Evolutionary conservation across 2,888 invertebrate species (phyloP).

Genomic region (Pteria penguin): DNA sequence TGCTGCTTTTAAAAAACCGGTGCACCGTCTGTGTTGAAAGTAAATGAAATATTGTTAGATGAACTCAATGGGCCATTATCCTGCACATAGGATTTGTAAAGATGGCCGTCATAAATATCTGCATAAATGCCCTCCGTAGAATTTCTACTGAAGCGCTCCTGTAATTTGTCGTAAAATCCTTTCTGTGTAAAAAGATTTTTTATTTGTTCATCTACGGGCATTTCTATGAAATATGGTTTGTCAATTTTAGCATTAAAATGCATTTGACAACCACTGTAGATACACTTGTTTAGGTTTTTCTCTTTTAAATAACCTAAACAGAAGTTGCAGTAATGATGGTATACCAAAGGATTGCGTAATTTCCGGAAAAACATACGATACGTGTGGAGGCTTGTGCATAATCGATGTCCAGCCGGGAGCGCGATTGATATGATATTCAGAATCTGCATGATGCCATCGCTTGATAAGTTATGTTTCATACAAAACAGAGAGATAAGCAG

Average conservation of each 20-base stretch:
- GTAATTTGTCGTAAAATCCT: neutral
- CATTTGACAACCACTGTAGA: neutral
- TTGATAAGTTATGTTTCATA: conserved; percentile 3
- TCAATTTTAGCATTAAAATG: neutral
- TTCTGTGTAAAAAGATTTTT: neutral
- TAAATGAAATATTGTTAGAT: neutral
- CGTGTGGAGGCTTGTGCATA: conserved; percentile 10
- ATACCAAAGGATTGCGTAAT: conserved; percentile 1
- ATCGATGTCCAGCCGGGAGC: neutral
- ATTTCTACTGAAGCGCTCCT: conserved; percentile 1
- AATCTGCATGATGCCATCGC: conserved; percentile 11
- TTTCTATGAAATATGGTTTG: neutral
- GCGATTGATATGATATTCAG: conserved; percentile 5
- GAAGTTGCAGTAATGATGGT: conserved; percentile 19
- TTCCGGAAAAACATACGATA: conserved; percentile 4
- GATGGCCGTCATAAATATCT: conserved; percentile 1
- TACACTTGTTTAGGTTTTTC: neutral
- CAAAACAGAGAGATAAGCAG: conserved; percentile 9
- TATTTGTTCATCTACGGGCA: neutral
- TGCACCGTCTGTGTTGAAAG: conserved; percentile 9
- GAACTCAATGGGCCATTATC: neutral
- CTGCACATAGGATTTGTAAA: neutral
- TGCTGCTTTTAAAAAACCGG: conserved; percentile 10
- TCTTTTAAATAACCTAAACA: conserved; percentile 6
- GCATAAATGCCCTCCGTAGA: neutral